Conservation (phyloP, 2,888 invertebrate species). For the Eustalomyia histrio region DNA sequence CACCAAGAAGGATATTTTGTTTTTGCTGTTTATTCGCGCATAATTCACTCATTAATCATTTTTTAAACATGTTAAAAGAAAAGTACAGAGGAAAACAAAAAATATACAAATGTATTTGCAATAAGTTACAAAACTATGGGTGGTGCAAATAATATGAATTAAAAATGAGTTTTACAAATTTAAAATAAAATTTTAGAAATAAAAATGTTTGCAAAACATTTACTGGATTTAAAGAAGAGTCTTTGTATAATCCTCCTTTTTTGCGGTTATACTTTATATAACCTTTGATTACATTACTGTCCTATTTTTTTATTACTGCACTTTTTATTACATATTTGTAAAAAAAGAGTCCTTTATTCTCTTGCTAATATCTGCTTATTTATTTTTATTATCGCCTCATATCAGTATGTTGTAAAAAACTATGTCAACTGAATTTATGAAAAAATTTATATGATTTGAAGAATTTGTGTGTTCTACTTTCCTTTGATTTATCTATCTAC, state of each 20-base stretch:
- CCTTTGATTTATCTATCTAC: slow-evolving; percentile 5
- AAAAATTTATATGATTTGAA: not conserved
- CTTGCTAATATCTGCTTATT: not conserved
- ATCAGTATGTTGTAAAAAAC: not conserved
- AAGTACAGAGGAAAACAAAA: not conserved
- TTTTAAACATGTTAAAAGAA: slow-evolving; percentile 4
- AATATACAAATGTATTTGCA: slow-evolving; percentile 22
- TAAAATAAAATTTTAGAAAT: not conserved
- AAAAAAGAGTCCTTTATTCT: not conserved
- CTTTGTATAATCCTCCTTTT: not conserved
- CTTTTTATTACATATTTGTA: slow-evolving; percentile 11
- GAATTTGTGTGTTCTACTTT: not conserved
- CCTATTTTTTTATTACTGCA: slow-evolving; percentile 5
- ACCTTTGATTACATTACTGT: slow-evolving; percentile 3
- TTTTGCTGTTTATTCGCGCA: slow-evolving; percentile 50
- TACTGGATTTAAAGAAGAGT: too few relatives aligned
- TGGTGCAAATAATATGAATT: not conserved
- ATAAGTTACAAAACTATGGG: slow-evolving; percentile 20
- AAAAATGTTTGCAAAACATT: too few relatives aligned
- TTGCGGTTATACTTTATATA: slow-evolving; percentile 13
- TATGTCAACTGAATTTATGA: slow-evolving; percentile 1
- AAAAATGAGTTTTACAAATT: slow-evolving; percentile 12
- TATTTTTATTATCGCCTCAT: not conserved
- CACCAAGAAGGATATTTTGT: slow-evolving; percentile 47
- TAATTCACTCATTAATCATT: slow-evolving; percentile 62